phyloP scores from a whole-genome alignment of 2,888 invertebrate species.

The Cephus nigrinus region DNA sequence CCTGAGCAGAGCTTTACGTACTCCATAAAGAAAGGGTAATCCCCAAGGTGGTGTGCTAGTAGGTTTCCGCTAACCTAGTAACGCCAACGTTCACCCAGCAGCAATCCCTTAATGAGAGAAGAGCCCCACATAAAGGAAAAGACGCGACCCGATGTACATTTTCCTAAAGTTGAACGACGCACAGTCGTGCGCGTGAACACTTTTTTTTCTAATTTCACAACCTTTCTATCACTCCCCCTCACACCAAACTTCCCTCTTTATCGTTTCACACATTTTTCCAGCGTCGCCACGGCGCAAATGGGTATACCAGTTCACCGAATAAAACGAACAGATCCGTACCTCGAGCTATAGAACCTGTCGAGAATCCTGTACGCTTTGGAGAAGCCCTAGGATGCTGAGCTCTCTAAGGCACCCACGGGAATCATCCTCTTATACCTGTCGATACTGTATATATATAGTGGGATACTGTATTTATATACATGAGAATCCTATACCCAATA shows the following conservation, averaged over 20 bases:
- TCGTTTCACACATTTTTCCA: not conserved
- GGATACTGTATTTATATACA: not conserved
- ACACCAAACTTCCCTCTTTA: not conserved
- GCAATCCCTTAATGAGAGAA: not conserved
- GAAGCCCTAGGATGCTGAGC: not conserved
- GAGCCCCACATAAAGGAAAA: not conserved
- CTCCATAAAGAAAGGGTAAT: not conserved
- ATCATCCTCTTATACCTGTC: not conserved
- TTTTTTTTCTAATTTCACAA: conserved; percentile 11
- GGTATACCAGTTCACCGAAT: not conserved
- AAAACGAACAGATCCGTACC: not conserved
- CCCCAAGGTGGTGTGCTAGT: not conserved
- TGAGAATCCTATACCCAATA: not conserved
- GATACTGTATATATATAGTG: not conserved
- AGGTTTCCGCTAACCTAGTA: not conserved
- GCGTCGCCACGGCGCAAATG: not conserved
- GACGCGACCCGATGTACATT: not conserved
- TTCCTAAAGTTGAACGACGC: not conserved
- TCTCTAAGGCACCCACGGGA: not conserved
- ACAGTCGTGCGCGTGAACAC: not conserved
- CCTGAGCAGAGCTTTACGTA: not conserved
- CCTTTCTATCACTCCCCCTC: conserved; percentile 1
- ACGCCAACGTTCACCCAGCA: not conserved
- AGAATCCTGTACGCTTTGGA: not conserved
- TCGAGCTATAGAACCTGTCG: not conserved